Base-by-base conservation (phyloP, 2,113 vertebrate genomes). In the Bos indicus region DNA sequence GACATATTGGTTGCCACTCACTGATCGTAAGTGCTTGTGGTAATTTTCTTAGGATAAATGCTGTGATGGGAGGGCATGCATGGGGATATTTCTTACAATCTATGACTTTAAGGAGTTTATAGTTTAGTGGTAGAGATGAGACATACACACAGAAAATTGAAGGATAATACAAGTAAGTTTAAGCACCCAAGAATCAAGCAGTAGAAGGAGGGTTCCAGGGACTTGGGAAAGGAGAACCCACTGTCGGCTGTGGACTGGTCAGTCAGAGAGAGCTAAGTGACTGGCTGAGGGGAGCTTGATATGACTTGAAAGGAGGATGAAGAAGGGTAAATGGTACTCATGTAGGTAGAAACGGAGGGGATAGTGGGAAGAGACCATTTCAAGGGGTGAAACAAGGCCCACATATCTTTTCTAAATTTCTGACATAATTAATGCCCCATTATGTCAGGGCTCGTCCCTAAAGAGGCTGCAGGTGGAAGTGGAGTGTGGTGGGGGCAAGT, bases 41-140 rank as follows among this genome's bases (percentile, higher is more conserved):
- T 90, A 64, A 54, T 67, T 91, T 92, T 78, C 28, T 52, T 57
- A 62, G 46, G 74, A 80, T 78, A 60, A 43, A 71, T 52, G n/a
- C 28, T 5, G 6, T 51, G 23, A 90, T n/a, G n/a, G 25, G 48
- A 90, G 40, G 64, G 10, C 21, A 60, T 8, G 9, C 36, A 30
- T 8, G 28, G 13, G 33, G 33, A 12, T 30, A 30, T 17, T 40
- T 9, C 90, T 87, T 56, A 57, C 59, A 30, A 84, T 88, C 23
- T 54, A 77, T 64, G 57, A 67, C 71, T 91, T 30, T n/a, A 52
- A 60, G 46, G 46, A 54, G 33, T 93, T 95, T 78, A 67, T 1
- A 2, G 17, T 56, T 91, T 88, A 74, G 43, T 87, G 52, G 43
- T 88, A 33, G 77, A 71, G 23, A 52, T 46, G 40, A 78, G 59